Evolutionary conservation across 1,140 invertebrate species (phyloP), one percentile per base, ranked within the genome.

Genomic region (Penaeus vannamei): DNA sequence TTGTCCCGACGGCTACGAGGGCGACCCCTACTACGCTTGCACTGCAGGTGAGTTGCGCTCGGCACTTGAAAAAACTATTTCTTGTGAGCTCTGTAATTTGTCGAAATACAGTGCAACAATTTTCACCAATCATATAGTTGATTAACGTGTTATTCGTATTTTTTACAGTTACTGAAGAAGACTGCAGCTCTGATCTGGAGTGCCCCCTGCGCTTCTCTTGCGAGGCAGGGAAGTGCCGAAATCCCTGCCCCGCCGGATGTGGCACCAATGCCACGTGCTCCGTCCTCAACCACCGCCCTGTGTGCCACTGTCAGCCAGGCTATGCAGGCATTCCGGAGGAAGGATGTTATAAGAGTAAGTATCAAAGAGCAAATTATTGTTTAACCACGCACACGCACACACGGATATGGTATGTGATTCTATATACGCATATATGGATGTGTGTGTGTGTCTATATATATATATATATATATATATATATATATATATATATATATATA

Each of bases 1-100:
- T 0, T 98, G 97, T 92, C 97, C 97, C 32, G 95, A 95, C 83
- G 96, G 96, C 82, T 97, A 95, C 92, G 91, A 90, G 60, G 92
- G 91, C 46, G 89, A 92, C 64, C 95, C 97, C 2, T 96, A 97
- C 91, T 95, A 96, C 85, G 95, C 96, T 93, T 98, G 97, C 93
- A 95, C 94, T 92, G 94, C 94, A 94, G 95, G 97, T 97, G 95
- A 93, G 93, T 84, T 60, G 26, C 19, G 14, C 62, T 26, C 60
- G 12, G 26, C 5, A 46, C 19, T 3, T 22, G 19, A 79, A 36
- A 10, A 36, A 42, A 12, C 61, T 42, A 2, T 36, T 26, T 22
- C 4, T 84, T 84, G 26, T 62, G 5, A 29, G 17, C 26, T 32
- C 3, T 8, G 42, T 19, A 62, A 22, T n/a, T 84, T 0, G 66